phyloP scores from a whole-genome alignment of 2,797 vertebrate genomes.

The Ptychadena robeensis region DNA sequence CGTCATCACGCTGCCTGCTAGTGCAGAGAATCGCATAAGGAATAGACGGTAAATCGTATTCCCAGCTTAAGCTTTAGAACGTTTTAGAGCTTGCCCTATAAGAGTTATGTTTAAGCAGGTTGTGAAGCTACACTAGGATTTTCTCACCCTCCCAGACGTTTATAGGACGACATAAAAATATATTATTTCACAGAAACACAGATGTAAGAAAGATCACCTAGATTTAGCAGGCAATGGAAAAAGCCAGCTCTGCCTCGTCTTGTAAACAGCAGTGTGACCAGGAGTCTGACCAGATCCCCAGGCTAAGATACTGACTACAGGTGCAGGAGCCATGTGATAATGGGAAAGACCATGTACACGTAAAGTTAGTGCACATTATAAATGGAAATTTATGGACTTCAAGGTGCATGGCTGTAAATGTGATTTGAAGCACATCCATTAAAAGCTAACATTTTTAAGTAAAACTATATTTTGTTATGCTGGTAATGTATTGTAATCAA shows the following conservation, averaged over 20 bases:
- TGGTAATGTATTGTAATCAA: no score
- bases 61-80: neutral
- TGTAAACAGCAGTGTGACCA: conserved; percentile 50
- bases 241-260: conserved; percentile 47
- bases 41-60: no score
- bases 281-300: conserved; percentile 16
- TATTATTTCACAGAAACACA: conserved; percentile 13
- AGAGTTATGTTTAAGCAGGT: neutral
- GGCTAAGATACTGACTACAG: conserved; percentile 37
- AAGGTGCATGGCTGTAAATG: conserved; percentile 20
- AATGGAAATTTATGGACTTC: conserved; percentile 50
- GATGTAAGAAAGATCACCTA: conserved; percentile 5
- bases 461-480: no score
- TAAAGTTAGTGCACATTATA: conserved; percentile 54
- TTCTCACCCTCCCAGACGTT: conserved; percentile 6
- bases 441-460: neutral
- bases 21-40: no score
- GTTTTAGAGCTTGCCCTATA: neutral
- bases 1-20: no score
- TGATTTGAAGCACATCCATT: conserved; percentile 52
- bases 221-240: neutral
- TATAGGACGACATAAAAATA: neutral
- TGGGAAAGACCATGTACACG: conserved; percentile 12
- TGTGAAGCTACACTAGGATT: neutral
- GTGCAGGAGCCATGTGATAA: conserved; percentile 51